Base-by-base conservation (phyloP, 2,113 vertebrate genomes). In the Ophthalmolycus amberensis region DNA sequence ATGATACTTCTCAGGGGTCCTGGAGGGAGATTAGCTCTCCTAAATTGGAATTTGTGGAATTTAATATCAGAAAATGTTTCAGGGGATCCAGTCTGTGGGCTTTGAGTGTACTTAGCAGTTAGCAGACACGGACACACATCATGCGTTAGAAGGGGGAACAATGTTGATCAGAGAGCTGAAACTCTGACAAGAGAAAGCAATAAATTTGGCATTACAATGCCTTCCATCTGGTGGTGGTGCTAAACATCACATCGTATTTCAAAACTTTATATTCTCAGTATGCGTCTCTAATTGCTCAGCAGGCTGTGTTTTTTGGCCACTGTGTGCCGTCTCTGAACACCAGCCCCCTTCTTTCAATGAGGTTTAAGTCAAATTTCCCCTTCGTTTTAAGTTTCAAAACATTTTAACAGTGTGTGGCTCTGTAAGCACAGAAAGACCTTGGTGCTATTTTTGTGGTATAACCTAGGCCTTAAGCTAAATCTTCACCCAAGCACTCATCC, bases 11-110 rank as follows among this genome's bases (percentile, higher is more conserved):
- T 79, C 67, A 56, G 40, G 59, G 77, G 60, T 83, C 84, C 37
- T 65, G 62, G 37, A 71, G 80, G 71, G 74, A 84, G 68, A 75
- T 85, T 69, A 67, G 72, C 72, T 72, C 69, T 70, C 70, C 50
- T 63, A 66, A 74, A 71, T 60, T 82, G 86, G 88, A 91, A 90
- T 87, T 88, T 88, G 80, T 76, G 83, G 88, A 85, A 91, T 91
- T 88, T 83, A 90, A 89, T 91, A 89, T 92, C 83, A 85, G 69
- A 85, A 89, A 74, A 68, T 67, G 52, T 82, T 86, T 87, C 38
- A 73, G 67, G 42, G 72, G 64, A 81, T 75, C 9, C 32, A 62
- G 58, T 75, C 75, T 78, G 62, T 34, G 66, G 62, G 60, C 38
- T 79, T 50, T 52, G 66, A 69, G 62, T 71, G 18, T 59, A 63